Evolutionary conservation across 2,888 invertebrate species (phyloP).

Genomic region (Tholera decimalis): DNA sequence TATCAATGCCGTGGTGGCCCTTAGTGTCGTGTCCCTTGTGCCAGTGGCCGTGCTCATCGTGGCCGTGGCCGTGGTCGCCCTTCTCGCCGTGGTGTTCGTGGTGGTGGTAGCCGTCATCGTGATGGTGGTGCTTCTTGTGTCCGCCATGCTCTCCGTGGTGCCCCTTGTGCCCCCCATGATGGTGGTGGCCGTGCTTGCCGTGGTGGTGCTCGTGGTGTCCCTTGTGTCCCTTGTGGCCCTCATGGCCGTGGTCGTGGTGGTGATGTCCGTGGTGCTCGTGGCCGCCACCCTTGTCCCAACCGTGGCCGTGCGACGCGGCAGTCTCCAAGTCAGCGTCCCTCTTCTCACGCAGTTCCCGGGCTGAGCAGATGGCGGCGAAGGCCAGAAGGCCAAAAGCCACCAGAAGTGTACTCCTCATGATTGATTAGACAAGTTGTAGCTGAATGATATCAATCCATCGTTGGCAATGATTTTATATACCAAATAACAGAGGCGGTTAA

Average conservation of each 20-base stretch:
- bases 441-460: conserved; percentile 72
- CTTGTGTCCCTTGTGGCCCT: conserved; percentile 93
- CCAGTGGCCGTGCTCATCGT: conserved; percentile 92
- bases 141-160: conserved; percentile 92
- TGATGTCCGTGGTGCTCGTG: conserved; percentile 92
- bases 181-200: conserved; percentile 93
- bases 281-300: conserved; percentile 81
- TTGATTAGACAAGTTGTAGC: conserved; percentile 69
- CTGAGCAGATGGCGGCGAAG: conserved; percentile 85
- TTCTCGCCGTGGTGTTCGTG: conserved; percentile 92
- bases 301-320: conserved; percentile 82
- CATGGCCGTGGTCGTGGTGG: conserved; percentile 92
- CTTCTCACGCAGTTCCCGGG: conserved; percentile 87
- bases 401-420: conserved; percentile 78
- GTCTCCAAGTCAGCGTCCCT: conserved; percentile 87
- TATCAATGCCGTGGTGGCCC: conserved; percentile 95
- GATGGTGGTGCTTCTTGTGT: conserved; percentile 92
- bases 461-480: conserved; percentile 80
- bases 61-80: conserved; percentile 90
- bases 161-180: conserved; percentile 92
- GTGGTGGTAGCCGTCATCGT: conserved; percentile 92
- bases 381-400: conserved; percentile 83
- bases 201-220: conserved; percentile 92
- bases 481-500: conserved; percentile 68
- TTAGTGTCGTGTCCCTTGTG: conserved; percentile 96